A percentile compares a stretch with the other conserved stretches of the same genome.
Evolutionary conservation across 2,888 invertebrate species (phyloP).

Genomic region (Dioctria linearis): DNA sequence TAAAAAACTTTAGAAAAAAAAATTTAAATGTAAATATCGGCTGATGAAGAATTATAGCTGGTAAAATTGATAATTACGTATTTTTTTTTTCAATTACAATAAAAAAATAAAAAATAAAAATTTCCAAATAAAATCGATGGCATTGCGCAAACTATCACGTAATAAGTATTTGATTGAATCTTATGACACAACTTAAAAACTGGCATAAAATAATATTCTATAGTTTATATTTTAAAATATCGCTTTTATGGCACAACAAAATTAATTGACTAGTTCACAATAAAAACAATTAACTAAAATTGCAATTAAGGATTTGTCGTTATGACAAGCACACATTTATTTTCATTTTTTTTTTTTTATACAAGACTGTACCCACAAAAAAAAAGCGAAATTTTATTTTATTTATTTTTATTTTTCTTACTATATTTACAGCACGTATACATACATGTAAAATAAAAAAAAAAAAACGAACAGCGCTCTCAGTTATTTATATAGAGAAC

Average conservation of each 20-base stretch:
- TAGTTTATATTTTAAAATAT: conserved; percentile 23
- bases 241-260: conserved; percentile 49
- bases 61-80: no score
- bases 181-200: conserved; percentile 30
- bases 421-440: conserved; percentile 41
- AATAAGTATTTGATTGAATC: conserved; percentile 2
- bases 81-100: neutral
- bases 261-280: conserved; percentile 38
- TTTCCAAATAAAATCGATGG: conserved; percentile 13
- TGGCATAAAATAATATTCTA: conserved; percentile 28
- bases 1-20: no score
- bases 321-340: neutral
- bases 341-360: neutral
- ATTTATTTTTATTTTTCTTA: conserved; percentile 22
- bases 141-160: neutral
- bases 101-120: neutral
- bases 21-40: no score
- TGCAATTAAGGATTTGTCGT: conserved; percentile 15
- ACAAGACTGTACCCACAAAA: conserved; percentile 34
- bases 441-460: neutral
- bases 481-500: neutral
- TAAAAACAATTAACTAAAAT: conserved; percentile 39
- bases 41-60: no score
- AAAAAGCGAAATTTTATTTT: conserved; percentile 29
- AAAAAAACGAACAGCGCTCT: neutral